Evolutionary conservation across 2,888 invertebrate genomes (phyloP), one percentile per base, ranked within the genome.

Genomic region (Cyrtodaria siliqua): DNA sequence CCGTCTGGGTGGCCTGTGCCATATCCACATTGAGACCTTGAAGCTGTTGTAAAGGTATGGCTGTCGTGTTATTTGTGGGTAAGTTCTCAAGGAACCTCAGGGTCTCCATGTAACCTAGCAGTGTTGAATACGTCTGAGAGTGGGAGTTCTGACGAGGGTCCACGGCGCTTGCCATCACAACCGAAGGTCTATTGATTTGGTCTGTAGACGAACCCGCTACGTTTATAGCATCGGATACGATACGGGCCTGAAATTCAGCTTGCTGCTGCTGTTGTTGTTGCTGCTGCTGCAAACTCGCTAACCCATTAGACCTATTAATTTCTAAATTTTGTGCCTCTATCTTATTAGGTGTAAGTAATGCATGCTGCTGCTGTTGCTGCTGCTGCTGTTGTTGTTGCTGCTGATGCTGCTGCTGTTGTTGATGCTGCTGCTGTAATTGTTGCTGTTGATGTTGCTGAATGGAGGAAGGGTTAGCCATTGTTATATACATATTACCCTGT

Each of bases 61-160:
- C 52, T 18, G 40, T 74, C 9, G 82, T 68, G 55, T 77, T 75
- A 42, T 77, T 86, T 14, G 84, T 84, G 2, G 86, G 86, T 26
- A 86, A 76, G 56, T 83, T 84, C 53, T 86, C 86, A 16, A 86
- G 27, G 50, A 84, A 86, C 42, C 82, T 66, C 20, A 86, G 38
- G 1, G 85, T 85, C 38, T 85, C 85, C 80, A 83, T 83, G 60
- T 85, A 83, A 12, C 85, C 83, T 12, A 85, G 55, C 20, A 84
- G 66, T 2, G 83, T 83, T 18, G 84, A 83, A 64, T 79, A 84
- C 24, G 85, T 71, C 57, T 83, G 85, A 40, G 84, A 52, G 12
- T 75, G 72, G 14, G 70, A 55, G 38, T 64, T 74, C 29, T 84
- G 85, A 38, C 84, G 60, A 9, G 68, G 69, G 24, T 80, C 79